Evolutionary conservation across 2,888 invertebrate genomes (phyloP).

Genomic region (Eupithecia pulchellata): DNA sequence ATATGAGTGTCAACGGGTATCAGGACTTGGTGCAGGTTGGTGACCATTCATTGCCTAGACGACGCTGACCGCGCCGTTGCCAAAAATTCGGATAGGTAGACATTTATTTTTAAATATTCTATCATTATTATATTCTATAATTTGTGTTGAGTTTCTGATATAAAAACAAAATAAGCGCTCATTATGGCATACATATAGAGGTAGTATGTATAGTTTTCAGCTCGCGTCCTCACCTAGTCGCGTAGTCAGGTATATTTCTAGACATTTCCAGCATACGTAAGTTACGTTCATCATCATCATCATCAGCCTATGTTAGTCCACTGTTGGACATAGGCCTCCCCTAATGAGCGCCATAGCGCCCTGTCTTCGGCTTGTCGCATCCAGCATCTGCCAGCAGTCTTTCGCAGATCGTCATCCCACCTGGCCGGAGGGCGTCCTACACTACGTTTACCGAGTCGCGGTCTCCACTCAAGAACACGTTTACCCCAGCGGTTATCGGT

Average conservation of each 20-base stretch:
- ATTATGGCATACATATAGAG: neutral
- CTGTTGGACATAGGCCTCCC: no score
- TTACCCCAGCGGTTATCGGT: no score
- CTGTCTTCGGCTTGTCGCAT: no score
- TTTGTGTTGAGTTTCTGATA: neutral
- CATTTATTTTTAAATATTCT: neutral
- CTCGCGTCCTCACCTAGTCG: neutral
- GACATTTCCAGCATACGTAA: neutral
- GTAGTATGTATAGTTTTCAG: neutral
- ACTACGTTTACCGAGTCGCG: no score
- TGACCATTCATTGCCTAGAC: neutral
- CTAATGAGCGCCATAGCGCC: no score
- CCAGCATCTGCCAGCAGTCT: no score
- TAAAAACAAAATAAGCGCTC: neutral
- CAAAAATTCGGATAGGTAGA: neutral
- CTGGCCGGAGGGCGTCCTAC: no score
- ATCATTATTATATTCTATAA: neutral
- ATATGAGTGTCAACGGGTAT: slow-evolving; percentile 92
- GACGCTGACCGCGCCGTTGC: neutral
- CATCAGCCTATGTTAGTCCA: no score
- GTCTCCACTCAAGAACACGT: no score
- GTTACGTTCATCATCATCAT: no score
- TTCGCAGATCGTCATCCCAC: no score
- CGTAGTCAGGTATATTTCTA: neutral
- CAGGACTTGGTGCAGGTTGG: slow-evolving; percentile 87